Evolutionary conservation across 2,113 vertebrate genomes (phyloP).

Genomic region (Sardina pilchardus): DNA sequence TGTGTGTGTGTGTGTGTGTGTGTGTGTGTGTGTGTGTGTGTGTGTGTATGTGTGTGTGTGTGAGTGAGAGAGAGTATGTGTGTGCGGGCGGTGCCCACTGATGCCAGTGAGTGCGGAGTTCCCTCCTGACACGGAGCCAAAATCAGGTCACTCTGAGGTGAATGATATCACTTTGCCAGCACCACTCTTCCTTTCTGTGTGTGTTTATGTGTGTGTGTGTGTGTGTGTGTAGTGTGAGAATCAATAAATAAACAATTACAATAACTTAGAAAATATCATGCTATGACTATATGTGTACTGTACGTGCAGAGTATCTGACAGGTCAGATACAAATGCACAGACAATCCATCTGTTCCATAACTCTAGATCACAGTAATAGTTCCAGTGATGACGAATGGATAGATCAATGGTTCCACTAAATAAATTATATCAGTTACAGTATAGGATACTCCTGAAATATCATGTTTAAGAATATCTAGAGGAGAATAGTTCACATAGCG

Average conservation of each 20-base stretch:
- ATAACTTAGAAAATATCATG: background rate
- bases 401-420: too few species aligned
- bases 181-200: background rate
- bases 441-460: too few species aligned
- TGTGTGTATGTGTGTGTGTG: constrained; percentile 3
- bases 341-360: background rate
- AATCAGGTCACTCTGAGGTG: constrained; percentile 35
- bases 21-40: constrained; percentile 1
- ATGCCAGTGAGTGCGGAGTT: constrained; percentile 51
- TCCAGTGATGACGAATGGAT: too few species aligned
- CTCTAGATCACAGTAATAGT: too few species aligned
- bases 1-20: background rate
- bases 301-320: background rate
- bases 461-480: too few species aligned
- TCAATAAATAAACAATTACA: background rate
- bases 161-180: constrained; percentile 15
- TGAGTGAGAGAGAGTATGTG: background rate
- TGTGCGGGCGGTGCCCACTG: constrained; percentile 26
- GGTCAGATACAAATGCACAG: constrained; percentile 3
- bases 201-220: background rate
- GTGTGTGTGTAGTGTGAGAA: background rate
- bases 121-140: constrained; percentile 61
- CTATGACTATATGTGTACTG: background rate
- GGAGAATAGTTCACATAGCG: too few species aligned
- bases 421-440: too few species aligned